Conservation (phyloP, 2,113 vertebrate genomes). For the Lophura nycthemera region DNA sequence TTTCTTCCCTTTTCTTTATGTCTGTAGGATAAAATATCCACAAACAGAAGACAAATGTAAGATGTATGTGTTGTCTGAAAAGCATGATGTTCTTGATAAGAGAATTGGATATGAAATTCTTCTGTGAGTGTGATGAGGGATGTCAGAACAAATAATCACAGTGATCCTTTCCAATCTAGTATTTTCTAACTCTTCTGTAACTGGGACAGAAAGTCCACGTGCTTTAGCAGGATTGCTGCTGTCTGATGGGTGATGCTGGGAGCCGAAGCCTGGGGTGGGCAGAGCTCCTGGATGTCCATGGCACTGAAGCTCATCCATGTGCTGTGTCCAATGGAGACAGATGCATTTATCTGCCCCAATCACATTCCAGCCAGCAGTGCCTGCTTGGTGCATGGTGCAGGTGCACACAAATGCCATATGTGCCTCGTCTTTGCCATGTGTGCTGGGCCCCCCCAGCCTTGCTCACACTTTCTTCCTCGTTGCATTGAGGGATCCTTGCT, state of each 20-base stretch:
- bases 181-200: not conserved
- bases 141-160: not conserved
- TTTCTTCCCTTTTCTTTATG: not conserved
- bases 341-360: not conserved
- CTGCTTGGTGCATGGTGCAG: rapidly evolving
- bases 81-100: not conserved
- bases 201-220: not conserved
- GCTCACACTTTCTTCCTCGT: not conserved
- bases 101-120: not conserved
- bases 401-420: not conserved
- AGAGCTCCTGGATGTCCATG: not conserved
- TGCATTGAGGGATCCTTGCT: not conserved
- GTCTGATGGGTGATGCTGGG: not conserved
- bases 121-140: not conserved
- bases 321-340: rapidly evolving
- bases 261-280: not conserved
- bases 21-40: not conserved
- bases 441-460: not conserved
- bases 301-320: rapidly evolving
- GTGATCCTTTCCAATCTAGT: rapidly evolving
- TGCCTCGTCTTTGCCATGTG: not conserved
- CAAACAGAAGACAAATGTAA: not conserved
- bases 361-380: not conserved
- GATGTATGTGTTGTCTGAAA: not conserved
- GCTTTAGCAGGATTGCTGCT: not conserved